These are phyloP conservation scores for Leptopilina clavipes DNA, from an alignment of 1,140 invertebrate species.

Conservation along the genomic window DNA sequence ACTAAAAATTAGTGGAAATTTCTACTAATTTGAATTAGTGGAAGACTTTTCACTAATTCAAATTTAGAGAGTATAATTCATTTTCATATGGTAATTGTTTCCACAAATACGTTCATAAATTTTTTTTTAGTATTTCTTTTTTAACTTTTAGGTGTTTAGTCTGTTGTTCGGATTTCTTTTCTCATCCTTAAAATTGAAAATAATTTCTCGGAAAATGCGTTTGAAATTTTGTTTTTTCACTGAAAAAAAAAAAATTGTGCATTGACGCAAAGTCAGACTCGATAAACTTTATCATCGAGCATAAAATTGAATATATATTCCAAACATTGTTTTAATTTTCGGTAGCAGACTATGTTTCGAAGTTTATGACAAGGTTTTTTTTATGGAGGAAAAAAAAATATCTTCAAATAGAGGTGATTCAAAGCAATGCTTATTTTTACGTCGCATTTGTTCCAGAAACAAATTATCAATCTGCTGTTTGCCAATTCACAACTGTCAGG, in stretches of 20 bases:
- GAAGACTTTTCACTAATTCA: too few relatives aligned
- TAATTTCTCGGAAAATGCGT: too few relatives aligned
- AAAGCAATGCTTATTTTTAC: constrained; percentile 49
- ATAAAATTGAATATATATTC: constrained; percentile 32
- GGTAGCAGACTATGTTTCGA: neutral
- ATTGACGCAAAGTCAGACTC: neutral
- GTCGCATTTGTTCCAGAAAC: constrained; percentile 37
- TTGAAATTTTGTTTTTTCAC: neutral
- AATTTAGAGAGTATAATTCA: too few relatives aligned
- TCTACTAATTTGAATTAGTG: too few relatives aligned
- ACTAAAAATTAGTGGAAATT: too few relatives aligned
- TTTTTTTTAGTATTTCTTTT: too few relatives aligned
- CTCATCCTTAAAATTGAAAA: too few relatives aligned
- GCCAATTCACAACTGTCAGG: neutral
- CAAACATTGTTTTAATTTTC: constrained; percentile 16
- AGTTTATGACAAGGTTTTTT: neutral
- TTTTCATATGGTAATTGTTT: too few relatives aligned
- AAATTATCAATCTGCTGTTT: neutral
- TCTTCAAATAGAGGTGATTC: constrained; percentile 34
- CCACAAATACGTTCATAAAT: too few relatives aligned
- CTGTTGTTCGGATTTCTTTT: too few relatives aligned
- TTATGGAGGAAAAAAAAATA: constrained; percentile 9
- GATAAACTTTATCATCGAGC: neutral
- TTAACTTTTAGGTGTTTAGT: too few relatives aligned
- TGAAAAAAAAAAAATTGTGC: neutral